Percentiles rank a stretch among this genome's conserved stretches.
phyloP scores from a whole-genome alignment of 2,797 vertebrate species.

The Hipposideros larvatus region DNA sequence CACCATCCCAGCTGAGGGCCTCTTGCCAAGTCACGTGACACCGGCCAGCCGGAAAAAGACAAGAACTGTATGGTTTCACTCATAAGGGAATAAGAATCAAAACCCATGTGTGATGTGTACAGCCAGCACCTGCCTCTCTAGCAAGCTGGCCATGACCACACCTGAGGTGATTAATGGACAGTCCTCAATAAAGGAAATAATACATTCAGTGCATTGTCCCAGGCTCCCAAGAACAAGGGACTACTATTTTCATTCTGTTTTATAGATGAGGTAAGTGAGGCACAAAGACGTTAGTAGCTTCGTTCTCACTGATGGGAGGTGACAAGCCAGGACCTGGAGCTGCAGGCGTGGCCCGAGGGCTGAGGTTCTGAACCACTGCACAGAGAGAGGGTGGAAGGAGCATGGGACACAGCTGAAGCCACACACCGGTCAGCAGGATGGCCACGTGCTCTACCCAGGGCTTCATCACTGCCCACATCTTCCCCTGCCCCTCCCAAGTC shows the following conservation, averaged over 20 bases:
- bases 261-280: background rate
- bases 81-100: background rate
- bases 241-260: background rate
- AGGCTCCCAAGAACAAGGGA: fast-evolving
- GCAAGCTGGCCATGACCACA: fast-evolving
- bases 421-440: too few relatives aligned
- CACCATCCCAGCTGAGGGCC: background rate
- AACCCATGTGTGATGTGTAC: background rate
- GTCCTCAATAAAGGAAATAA: fast-evolving
- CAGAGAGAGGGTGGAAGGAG: fast-evolving
- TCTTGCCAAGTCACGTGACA: background rate
- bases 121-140: background rate
- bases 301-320: background rate
- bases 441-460: fast-evolving
- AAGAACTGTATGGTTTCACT: too few relatives aligned
- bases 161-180: background rate
- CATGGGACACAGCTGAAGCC: fast-evolving
- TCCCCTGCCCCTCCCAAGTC: background rate
- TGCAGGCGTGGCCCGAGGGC: fast-evolving
- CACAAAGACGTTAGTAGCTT: too few relatives aligned
- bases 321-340: fast-evolving
- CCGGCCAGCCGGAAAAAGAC: too few relatives aligned
- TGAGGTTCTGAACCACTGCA: fast-evolving
- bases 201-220: fast-evolving
- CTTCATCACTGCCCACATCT: background rate